Conservation (phyloP, 2,888 invertebrate species). For the Augochlorella aurata region DNA sequence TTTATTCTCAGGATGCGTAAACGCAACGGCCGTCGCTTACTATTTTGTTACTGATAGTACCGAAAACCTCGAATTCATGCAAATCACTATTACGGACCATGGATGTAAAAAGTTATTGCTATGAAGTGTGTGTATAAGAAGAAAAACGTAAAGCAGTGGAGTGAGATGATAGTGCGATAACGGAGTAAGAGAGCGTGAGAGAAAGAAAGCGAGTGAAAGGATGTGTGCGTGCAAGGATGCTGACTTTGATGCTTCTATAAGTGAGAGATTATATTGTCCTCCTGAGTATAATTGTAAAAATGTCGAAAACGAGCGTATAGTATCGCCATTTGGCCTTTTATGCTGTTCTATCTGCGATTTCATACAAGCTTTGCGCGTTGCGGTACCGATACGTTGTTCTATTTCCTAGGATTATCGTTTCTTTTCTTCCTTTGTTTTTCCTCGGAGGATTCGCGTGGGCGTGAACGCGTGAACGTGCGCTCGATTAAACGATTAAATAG, state of each 20-base stretch:
- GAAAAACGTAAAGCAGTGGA: conserved; percentile 16
- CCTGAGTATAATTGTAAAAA: conserved; percentile 54
- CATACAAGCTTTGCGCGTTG: conserved; percentile 76
- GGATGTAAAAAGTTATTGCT: conserved; percentile 60
- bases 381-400: conserved; percentile 70
- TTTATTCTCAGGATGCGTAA: conserved; percentile 64
- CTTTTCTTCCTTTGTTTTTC: conserved; percentile 50
- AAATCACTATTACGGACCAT: conserved; percentile 69
- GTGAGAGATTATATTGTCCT: conserved; percentile 59
- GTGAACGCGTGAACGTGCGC: conserved; percentile 14
- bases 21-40: conserved; percentile 63
- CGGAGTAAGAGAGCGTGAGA: conserved; percentile 3
- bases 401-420: conserved; percentile 63
- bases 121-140: conserved; percentile 48
- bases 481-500: conserved; percentile 2
- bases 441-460: conserved; percentile 24
- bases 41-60: conserved; percentile 74
- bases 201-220: conserved; percentile 15
- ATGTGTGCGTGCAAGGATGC: conserved; percentile 21
- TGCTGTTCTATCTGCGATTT: conserved; percentile 79
- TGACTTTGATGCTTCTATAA: conserved; percentile 55
- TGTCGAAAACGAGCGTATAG: conserved; percentile 64
- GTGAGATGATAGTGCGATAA: conserved; percentile 5
- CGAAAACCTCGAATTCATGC: conserved; percentile 68
- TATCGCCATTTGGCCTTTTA: conserved; percentile 77